phyloP scores from a whole-genome alignment of 2,797 vertebrate genomes.

The Anguilla obscura region DNA sequence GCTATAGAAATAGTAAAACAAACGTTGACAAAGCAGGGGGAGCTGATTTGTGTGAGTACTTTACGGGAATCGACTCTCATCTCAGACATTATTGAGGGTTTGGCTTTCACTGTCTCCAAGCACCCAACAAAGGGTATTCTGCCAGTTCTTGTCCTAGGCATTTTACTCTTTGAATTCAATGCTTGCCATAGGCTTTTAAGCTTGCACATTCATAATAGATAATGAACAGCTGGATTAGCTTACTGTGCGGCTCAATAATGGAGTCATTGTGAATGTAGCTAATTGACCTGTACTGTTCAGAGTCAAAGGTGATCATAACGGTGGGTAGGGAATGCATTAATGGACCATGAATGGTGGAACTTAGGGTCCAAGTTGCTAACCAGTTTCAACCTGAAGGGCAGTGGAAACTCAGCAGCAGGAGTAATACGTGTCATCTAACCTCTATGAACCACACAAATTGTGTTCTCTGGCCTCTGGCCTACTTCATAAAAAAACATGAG shows the following conservation, averaged over 20 bases:
- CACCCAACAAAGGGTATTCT: not conserved
- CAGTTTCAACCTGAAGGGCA: slow-evolving; percentile 1
- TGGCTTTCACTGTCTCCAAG: not conserved
- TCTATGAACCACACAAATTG: not conserved
- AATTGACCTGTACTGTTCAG: not conserved
- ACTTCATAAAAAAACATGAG: not conserved
- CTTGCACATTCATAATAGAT: not conserved
- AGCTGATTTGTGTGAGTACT: not conserved
- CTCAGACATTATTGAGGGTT: not conserved
- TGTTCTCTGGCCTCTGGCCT: not conserved
- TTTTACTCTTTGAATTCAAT: not conserved
- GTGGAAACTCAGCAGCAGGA: not conserved
- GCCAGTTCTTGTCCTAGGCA: not conserved
- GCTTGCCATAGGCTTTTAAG: not conserved
- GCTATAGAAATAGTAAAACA: not conserved
- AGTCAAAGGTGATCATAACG: not conserved
- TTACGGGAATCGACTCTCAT: not conserved
- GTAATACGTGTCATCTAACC: not conserved
- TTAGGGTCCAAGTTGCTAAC: not conserved
- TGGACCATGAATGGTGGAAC: not conserved
- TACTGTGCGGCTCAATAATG: not conserved
- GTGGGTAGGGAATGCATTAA: not conserved
- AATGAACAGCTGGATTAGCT: not conserved
- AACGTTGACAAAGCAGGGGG: not conserved
- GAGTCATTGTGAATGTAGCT: not conserved